Evolutionary conservation across 1,140 invertebrate genomes (phyloP).

Genomic region (Conus ventricosus): DNA sequence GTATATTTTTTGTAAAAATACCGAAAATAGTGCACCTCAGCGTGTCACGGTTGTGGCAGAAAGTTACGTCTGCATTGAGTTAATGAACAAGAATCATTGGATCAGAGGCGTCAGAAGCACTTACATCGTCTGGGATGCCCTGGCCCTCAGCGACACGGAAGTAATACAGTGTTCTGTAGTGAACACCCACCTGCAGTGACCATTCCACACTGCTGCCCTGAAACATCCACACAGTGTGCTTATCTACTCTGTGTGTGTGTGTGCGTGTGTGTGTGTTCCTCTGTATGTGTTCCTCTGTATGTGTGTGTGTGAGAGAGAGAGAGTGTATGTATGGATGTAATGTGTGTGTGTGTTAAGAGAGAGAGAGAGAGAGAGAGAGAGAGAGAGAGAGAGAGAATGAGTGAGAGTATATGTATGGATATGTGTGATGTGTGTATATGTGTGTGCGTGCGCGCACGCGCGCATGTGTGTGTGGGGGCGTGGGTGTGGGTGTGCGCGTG

Average conservation of each 20-base stretch:
- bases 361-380: too few species aligned
- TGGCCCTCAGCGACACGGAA: conserved; percentile 34
- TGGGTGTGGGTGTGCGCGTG: not conserved
- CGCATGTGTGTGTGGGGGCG: not conserved
- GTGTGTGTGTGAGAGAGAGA: too few species aligned
- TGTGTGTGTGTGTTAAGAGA: not conserved
- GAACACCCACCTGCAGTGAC: conserved; percentile 26
- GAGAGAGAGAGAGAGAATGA: too few species aligned
- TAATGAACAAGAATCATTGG: not conserved
- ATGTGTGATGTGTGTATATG: too few species aligned
- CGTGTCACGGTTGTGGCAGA: not conserved
- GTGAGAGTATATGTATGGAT: too few species aligned
- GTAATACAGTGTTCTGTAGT: conserved; percentile 23
- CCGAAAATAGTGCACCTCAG: not conserved
- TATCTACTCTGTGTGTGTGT: not conserved
- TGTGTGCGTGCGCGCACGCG: too few species aligned
- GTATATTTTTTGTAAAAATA: too few species aligned
- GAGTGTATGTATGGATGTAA: too few species aligned
- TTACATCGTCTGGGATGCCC: conserved; percentile 24
- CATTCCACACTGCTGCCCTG: conserved; percentile 34
- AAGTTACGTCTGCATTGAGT: not conserved
- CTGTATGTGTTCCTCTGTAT: not conserved
- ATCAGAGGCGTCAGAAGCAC: not conserved
- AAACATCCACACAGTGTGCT: not conserved
- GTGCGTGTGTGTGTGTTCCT: not conserved